Base-by-base conservation (phyloP, 2,797 vertebrate genomes). In the Picus viridis region DNA sequence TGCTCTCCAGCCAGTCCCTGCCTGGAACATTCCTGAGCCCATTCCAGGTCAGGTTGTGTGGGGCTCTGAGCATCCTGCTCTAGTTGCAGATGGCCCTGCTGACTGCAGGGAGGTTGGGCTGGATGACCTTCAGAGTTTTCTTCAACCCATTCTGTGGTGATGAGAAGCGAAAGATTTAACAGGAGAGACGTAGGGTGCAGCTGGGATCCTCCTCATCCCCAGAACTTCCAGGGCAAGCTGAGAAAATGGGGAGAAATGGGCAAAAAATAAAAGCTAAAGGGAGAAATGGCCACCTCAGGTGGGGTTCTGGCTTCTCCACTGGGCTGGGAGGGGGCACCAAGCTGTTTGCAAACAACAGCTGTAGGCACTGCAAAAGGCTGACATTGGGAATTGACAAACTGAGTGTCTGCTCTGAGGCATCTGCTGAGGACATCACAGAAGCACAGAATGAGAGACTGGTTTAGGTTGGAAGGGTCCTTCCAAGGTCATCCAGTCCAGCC, bases 271-370 rank as follows among this genome's bases (percentile, higher is more conserved):
- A 43, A 43, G 16, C 6, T 12, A 24, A 73, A 69, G 23, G 49
- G 19, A 56, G 59, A 23, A 39, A 12, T 10, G 36, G 10, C 2
- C 3, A 43, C 16, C 2, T 6, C 6, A 7, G 17, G 16, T 3
- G 41, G 17, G 51, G 6, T 9, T 58, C 53, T 32, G 19, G 15
- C 15, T 27, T 76, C 30, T 69, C 16, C 1, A 2, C 17, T 22
- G n/a, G 70, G 18, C 19, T 32, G 32, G 19, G 65, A 16, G 16
- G 29, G 32, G 32, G 19, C 49, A 39, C 2, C 0, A 2, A 41
- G 16, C 12, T 0, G 0, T 45, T 80, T 53, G 26, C 0, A 0
- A 59, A 65, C 0, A 3, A 56, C 23, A 49, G 15, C 10, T 9
- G 8, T 7, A 19, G 41, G 6, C 24, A 8, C 34, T 5, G 3